phyloP scores from a whole-genome alignment of 2,888 invertebrate species.

The Oxystoma pomonae region DNA sequence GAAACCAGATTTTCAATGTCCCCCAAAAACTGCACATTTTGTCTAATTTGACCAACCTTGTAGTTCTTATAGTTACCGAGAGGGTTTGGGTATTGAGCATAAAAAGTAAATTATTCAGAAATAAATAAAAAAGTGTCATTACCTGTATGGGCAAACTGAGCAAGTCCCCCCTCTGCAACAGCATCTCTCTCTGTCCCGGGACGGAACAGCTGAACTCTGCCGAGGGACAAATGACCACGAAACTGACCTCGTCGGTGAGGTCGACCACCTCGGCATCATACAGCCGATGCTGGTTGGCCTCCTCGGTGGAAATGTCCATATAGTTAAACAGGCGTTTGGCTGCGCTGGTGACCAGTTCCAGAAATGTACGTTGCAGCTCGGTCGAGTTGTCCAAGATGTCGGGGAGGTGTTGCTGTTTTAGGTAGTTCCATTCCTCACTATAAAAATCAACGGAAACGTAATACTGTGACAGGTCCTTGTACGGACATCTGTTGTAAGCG shows the following conservation, averaged over 20 bases:
- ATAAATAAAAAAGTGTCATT: background rate
- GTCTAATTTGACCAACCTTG: too few species aligned
- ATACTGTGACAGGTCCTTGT: too few species aligned
- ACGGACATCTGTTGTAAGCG: too few species aligned
- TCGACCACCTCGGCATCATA: constrained; percentile 95
- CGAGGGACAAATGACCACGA: constrained; percentile 88
- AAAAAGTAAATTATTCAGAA: background rate
- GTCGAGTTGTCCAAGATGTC: constrained; percentile 54
- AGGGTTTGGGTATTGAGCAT: too few species aligned
- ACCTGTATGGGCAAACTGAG: constrained; percentile 76
- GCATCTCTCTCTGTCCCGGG: constrained; percentile 79
- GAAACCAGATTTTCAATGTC: too few species aligned
- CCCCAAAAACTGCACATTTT: too few species aligned
- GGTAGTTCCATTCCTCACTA: constrained; percentile 94
- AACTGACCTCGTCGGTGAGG: constrained; percentile 83
- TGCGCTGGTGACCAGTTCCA: constrained; percentile 71
- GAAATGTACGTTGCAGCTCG: constrained; percentile 77
- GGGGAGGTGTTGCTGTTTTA: constrained; percentile 60
- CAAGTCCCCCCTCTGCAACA: constrained; percentile 79
- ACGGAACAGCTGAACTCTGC: constrained; percentile 90
- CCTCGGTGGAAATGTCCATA: constrained; percentile 72
- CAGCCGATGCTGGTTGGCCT: constrained; percentile 71
- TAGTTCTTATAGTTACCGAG: too few species aligned
- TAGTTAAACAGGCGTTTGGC: constrained; percentile 72
- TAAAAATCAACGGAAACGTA: too few species aligned